Evolutionary conservation across 2,113 vertebrate species (phyloP).

Genomic region (Xiphophorus maculatus): DNA sequence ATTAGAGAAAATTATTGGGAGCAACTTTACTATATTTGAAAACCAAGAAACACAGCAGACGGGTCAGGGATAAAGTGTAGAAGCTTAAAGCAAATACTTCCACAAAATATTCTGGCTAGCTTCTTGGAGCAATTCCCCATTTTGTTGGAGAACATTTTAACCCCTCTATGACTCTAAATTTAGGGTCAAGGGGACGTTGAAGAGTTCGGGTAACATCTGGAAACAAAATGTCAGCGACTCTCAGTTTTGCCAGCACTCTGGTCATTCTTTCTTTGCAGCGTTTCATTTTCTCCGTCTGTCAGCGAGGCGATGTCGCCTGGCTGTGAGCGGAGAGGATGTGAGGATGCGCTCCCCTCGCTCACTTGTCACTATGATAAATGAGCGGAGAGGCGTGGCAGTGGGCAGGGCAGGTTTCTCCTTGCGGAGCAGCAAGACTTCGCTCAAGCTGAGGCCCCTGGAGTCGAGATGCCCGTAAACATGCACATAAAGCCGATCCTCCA

Average conservation of each 20-base stretch:
- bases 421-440: slow-evolving; percentile 59
- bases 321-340: slow-evolving; percentile 25
- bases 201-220: not conserved
- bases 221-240: slow-evolving; percentile 12
- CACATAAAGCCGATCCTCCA: slow-evolving; percentile 74
- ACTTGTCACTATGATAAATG: slow-evolving; percentile 72
- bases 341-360: slow-evolving; percentile 31
- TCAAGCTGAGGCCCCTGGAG: slow-evolving; percentile 61
- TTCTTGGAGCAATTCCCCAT: not conserved
- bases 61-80: too few relatives aligned
- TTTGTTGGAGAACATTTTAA: too few relatives aligned
- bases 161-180: not conserved
- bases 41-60: too few relatives aligned
- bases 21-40: too few relatives aligned
- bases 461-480: slow-evolving; percentile 73
- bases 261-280: not conserved
- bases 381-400: slow-evolving; percentile 66
- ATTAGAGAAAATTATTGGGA: too few relatives aligned
- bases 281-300: slow-evolving; percentile 42
- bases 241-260: slow-evolving; percentile 4
- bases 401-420: slow-evolving; percentile 63
- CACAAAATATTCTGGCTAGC: too few relatives aligned
- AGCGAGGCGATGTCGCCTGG: slow-evolving; percentile 16
- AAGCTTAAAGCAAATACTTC: too few relatives aligned
- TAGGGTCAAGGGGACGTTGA: not conserved